Evolutionary conservation across 1,140 invertebrate genomes (phyloP), one percentile per base, ranked within the genome.

Genomic region (Leptonema lineaticorne): DNA sequence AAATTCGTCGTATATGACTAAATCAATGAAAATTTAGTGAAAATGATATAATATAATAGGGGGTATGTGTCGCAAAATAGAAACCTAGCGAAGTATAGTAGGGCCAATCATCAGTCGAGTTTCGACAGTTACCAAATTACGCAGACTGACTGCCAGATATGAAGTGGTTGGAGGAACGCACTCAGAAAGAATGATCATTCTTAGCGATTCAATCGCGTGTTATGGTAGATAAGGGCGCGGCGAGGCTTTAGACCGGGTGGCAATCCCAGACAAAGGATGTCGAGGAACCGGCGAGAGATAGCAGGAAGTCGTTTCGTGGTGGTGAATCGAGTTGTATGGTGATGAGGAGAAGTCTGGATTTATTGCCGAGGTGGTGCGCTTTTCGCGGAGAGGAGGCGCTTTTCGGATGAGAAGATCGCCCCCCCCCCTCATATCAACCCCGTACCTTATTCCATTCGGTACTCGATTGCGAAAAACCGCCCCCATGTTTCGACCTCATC

Each of bases 171-270:
- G n/a, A n/a, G n/a, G 68, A 70, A 73, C 68, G 71, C 68, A 70
- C 71, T 70, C 71, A 68, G 50, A 73, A 73, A 73, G 71, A 69
- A 68, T 68, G 71, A 70, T 70, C 62, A 62, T 66, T 58, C 71
- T 69, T 70, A 62, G 66, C 65, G 68, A 73, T 70, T 70, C 71
- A 73, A 73, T 73, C 71, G 71, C 71, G 71, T 70, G 71, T 73
- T 73, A 73, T 73, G 71, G 68, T 46, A 48, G 71, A 73, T 73
- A 73, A 73, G 71, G 62, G 22, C 11, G 1, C 46, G 6, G 50
- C 22, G 46, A 5, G 20, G 37, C 4, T 45, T 16, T 2, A 16
- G 37, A n/a, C 20, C 11, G 28, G 37, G 1, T 20, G 30, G 60
- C 28, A 64, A 60, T 28, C 50, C 37, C 46, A 48, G 46, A 48